Evolutionary conservation across 1,140 invertebrate species (phyloP).

Genomic region (Brevipalpus yothersi): DNA sequence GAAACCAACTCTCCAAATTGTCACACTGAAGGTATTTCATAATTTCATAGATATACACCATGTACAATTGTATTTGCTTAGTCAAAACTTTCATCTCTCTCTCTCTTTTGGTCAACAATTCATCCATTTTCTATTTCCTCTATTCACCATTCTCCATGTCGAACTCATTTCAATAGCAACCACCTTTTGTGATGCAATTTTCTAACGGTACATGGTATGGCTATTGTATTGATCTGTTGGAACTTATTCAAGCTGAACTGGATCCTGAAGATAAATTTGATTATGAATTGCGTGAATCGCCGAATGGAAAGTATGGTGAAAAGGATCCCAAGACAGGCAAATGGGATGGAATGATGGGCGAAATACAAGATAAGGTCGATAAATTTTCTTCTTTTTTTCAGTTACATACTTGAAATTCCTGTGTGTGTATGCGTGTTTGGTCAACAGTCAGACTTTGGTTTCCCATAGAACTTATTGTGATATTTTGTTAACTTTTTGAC

Average conservation of each 20-base stretch:
- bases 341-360: constrained; percentile 78
- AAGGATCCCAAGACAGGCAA: constrained; percentile 30
- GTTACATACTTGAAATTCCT: neutral
- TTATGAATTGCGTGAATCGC: constrained; percentile 1
- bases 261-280: neutral
- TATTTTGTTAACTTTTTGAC: too few species aligned
- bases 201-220: constrained; percentile 34
- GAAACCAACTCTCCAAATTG: constrained; percentile 5
- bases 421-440: too few species aligned
- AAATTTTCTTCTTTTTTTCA: neutral
- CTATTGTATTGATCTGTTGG: constrained; percentile 75
- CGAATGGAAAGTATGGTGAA: constrained; percentile 51
- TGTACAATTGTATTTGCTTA: neutral
- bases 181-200: constrained; percentile 13
- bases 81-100: too few species aligned
- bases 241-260: constrained; percentile 25
- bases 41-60: neutral
- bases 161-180: constrained; percentile 11
- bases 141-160: too few species aligned
- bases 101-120: too few species aligned
- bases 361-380: constrained; percentile 54
- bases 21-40: constrained; percentile 7
- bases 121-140: too few species aligned
- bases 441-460: too few species aligned
- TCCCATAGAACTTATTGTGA: too few species aligned